A percentile compares a stretch with the other conserved stretches of the same genome.
Conservation (phyloP, 2,797 vertebrate species). For the Lagodon rhomboides region DNA sequence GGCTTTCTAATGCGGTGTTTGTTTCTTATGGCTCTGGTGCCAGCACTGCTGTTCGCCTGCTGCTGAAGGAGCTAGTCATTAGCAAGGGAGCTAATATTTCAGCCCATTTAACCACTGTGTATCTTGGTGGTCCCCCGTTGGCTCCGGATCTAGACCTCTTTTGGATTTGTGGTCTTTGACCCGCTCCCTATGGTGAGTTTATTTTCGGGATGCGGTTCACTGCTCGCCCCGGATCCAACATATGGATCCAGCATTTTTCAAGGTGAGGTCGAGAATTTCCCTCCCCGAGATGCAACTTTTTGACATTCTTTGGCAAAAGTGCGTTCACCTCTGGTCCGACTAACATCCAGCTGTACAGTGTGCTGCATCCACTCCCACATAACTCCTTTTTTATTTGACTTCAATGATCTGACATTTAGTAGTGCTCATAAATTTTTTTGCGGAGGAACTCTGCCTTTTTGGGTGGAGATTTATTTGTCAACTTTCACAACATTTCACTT, state of each 20-base stretch:
- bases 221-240: constrained; percentile 66
- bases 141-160: constrained; percentile 66
- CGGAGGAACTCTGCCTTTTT: constrained; percentile 56
- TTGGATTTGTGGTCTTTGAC: constrained; percentile 72
- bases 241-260: constrained; percentile 71
- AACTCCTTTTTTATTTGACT: constrained; percentile 71
- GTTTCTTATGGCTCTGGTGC: constrained; percentile 64
- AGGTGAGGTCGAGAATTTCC: constrained; percentile 49
- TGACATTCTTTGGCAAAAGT: constrained; percentile 55
- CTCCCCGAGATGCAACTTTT: constrained; percentile 53
- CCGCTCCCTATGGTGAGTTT: constrained; percentile 69
- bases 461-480: constrained; percentile 72
- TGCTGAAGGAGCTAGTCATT: constrained; percentile 78
- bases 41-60: constrained; percentile 56
- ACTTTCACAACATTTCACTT: constrained; percentile 73
- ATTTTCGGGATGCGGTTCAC: constrained; percentile 77
- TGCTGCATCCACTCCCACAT: constrained; percentile 50
- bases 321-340: constrained; percentile 45
- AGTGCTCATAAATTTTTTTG: constrained; percentile 55
- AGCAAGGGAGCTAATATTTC: constrained; percentile 90
- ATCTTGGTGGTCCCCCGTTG: constrained; percentile 89
- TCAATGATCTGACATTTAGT: constrained; percentile 69
- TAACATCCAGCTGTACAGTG: constrained; percentile 49
- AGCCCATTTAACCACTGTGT: constrained; percentile 88
- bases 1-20: constrained; percentile 55